Evolutionary conservation across 2,113 vertebrate species (phyloP), one percentile per base, ranked within the genome.

Genomic region (Oxyruncus cristatus): DNA sequence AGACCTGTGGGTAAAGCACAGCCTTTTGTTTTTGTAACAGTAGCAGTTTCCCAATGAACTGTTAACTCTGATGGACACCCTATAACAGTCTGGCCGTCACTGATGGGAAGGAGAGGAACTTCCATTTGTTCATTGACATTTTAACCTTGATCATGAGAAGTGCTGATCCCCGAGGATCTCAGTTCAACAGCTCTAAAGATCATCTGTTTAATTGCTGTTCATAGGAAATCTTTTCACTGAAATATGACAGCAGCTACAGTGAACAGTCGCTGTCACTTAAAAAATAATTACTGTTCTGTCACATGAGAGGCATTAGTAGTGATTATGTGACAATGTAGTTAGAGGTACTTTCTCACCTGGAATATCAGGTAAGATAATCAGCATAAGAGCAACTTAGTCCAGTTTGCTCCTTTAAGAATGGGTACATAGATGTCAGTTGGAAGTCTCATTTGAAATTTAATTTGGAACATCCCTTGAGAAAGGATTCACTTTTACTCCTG

Each of bases 21-120:
- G 52, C 26, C 24, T 77, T 92, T 70, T 77, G 24, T 14, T 68
- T 61, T 70, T 67, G 62, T 56, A 65, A 24, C 20, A 67, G 27
- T 35, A 92, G 58, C 52, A 27, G 8, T 32, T 80, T 92, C 26
- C 62, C 58, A 33, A 6, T 11, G 52, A 58, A 55, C 28, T 9
- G 0, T 50, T 63, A 12, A 67, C 16, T 92, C 33, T 78, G 58
- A 35, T 33, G 55, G 66, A 37, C 11, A 6, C 20, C 37, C 5
- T 1, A 1, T 26, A 80, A 13, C 13, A 55, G 28, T 68, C 67
- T 30, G 33, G 67, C 1, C 0, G 0, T 91, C 35, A 8, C 15
- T 81, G 24, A 16, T 70, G 65, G 77, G 30, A 71, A 14, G 42
- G 55, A 41, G 35, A 89, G 14, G 37, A 71, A 21, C n/a, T 26